Percentiles rank a stretch among this genome's conserved stretches.
Conservation (phyloP, 2,797 vertebrate genomes). For the Urophycis tenuis region DNA sequence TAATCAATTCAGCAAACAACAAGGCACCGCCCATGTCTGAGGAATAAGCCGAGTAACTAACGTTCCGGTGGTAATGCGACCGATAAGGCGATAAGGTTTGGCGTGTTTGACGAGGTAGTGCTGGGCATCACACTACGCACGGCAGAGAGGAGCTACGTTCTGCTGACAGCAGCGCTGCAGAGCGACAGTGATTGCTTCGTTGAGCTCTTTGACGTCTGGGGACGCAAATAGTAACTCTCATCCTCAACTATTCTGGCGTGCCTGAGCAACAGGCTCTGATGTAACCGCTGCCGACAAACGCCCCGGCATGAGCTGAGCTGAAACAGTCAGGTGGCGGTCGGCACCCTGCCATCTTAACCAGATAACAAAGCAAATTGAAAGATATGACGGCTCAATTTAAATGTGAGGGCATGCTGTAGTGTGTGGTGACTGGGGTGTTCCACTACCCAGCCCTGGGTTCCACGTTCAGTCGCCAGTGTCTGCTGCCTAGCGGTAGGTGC, state of each 20-base stretch:
- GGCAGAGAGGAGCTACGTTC: slow-evolving; percentile 11
- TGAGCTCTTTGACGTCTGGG: slow-evolving; percentile 22
- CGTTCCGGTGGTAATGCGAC: slow-evolving; percentile 41
- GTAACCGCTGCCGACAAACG: neutral
- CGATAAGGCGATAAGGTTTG: slow-evolving; percentile 49
- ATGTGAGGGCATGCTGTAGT: neutral
- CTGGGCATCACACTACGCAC: slow-evolving; percentile 43
- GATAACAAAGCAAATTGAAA: neutral
- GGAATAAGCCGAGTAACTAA: slow-evolving; percentile 14
- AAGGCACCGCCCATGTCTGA: slow-evolving; percentile 16
- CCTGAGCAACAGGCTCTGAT: neutral
- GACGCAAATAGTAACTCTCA: neutral
- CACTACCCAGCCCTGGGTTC: neutral
- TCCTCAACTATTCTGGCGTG: neutral
- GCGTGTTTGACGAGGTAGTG: slow-evolving; percentile 35
- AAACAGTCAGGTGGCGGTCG: neutral
- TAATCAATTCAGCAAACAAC: slow-evolving; percentile 28
- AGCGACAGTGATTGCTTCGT: slow-evolving; percentile 27
- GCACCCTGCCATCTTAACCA: neutral
- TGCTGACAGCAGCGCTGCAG: slow-evolving; percentile 32
- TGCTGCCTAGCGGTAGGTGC: neutral
- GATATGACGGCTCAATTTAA: neutral
- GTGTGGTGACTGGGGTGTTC: neutral
- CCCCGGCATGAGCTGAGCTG: neutral
- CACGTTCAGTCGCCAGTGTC: neutral